phyloP scores from a whole-genome alignment of 2,888 invertebrate genomes.

The Mythimna ferrago region DNA sequence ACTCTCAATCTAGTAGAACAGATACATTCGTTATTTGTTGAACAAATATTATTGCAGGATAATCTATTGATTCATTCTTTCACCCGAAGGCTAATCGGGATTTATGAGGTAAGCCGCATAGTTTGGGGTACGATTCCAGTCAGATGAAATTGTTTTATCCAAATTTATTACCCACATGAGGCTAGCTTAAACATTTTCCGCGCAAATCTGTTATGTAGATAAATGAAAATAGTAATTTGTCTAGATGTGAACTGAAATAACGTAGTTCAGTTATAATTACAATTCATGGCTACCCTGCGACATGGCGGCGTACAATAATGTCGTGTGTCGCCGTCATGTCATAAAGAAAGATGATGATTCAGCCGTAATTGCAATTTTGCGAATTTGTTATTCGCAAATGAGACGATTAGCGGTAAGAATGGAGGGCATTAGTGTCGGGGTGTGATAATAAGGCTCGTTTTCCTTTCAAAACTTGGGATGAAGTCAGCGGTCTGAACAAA shows the following conservation, averaged over 20 bases:
- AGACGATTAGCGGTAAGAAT: constrained; percentile 76
- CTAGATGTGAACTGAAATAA: constrained; percentile 41
- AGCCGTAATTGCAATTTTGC: constrained; percentile 59
- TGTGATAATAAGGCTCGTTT: constrained; percentile 82
- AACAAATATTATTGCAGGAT: constrained; percentile 77
- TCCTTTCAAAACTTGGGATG: constrained; percentile 85
- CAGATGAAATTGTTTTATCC: constrained; percentile 87
- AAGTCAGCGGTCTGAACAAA: constrained; percentile 86
- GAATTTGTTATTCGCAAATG: constrained; percentile 76
- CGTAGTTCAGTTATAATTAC: constrained; percentile 29
- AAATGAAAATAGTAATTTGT: constrained; percentile 55
- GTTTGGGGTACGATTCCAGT: constrained; percentile 82
- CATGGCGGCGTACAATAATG: constrained; percentile 15
- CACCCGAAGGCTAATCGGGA: constrained; percentile 81
- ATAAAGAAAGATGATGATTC: constrained; percentile 56
- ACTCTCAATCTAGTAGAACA: constrained; percentile 28
- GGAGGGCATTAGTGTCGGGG: constrained; percentile 79
- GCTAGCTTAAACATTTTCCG: constrained; percentile 80
- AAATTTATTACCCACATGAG: constrained; percentile 84
- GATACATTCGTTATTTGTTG: constrained; percentile 61
- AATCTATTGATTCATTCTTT: constrained; percentile 83
- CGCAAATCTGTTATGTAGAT: constrained; percentile 77
- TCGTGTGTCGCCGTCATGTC: constrained; percentile 22
- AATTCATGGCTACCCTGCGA: constrained; percentile 5
- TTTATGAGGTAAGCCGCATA: constrained; percentile 85